phyloP scores from a whole-genome alignment of 2,888 invertebrate genomes.

The Caradrina kadenii region DNA sequence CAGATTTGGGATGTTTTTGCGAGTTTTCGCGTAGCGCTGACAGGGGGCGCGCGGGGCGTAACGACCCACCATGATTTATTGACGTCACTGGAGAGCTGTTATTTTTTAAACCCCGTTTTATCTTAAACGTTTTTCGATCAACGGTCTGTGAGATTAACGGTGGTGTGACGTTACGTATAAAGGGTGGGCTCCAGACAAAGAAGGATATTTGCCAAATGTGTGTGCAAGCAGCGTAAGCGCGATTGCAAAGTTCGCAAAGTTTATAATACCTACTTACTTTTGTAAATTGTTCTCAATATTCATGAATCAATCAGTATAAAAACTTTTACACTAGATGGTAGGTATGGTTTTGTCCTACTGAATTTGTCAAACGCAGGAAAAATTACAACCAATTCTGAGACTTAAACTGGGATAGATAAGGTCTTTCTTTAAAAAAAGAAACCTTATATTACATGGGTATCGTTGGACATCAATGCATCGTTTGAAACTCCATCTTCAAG shows the following conservation, averaged over 20 bases:
- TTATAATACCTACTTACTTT: neutral
- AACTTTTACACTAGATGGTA: too few relatives aligned
- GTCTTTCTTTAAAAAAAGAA: neutral
- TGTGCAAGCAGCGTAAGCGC: constrained; percentile 3
- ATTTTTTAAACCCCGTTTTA: constrained; percentile 83
- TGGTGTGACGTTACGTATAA: constrained; percentile 57
- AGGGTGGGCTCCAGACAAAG: constrained; percentile 44
- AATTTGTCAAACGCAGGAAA: too few relatives aligned
- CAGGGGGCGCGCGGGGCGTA: constrained; percentile 75
- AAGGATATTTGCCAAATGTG: constrained; percentile 27
- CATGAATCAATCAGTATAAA: neutral
- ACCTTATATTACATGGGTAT: neutral
- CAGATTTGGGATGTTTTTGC: constrained; percentile 85
- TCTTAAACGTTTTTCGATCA: constrained; percentile 82
- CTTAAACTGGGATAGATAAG: too few relatives aligned
- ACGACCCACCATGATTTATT: constrained; percentile 83
- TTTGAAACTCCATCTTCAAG: constrained; percentile 34
- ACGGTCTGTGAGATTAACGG: constrained; percentile 71
- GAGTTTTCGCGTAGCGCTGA: constrained; percentile 72
- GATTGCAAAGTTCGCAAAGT: neutral
- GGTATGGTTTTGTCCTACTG: too few relatives aligned
- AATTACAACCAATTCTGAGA: too few relatives aligned
- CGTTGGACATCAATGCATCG: constrained; percentile 13
- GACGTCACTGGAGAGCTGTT: constrained; percentile 77
- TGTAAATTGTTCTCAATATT: neutral